phyloP scores from a whole-genome alignment of 2,797 vertebrate genomes.

The Hemibagrus guttatus region DNA sequence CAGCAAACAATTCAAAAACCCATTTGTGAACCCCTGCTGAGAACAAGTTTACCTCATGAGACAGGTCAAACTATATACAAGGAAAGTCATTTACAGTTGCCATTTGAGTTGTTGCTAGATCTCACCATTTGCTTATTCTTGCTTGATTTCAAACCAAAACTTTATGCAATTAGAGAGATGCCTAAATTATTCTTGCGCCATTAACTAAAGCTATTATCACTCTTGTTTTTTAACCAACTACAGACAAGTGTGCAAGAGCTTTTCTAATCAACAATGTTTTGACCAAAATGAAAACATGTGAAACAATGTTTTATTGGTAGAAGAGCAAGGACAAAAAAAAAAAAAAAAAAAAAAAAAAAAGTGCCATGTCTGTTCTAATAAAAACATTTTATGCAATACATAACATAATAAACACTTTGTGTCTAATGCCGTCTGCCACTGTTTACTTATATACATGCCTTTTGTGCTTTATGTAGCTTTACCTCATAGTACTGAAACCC shows the following conservation, averaged over 20 bases:
- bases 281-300: background rate
- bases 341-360: background rate
- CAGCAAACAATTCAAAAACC: slow-evolving; percentile 54
- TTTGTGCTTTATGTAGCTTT: background rate
- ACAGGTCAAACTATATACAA: slow-evolving; percentile 52
- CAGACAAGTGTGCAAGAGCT: background rate
- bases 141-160: slow-evolving; percentile 39
- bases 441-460: background rate
- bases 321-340: background rate
- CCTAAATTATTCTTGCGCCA: background rate
- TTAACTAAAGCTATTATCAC: background rate
- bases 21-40: slow-evolving; percentile 54
- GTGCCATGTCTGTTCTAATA: background rate
- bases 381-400: background rate
- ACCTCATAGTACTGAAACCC: background rate
- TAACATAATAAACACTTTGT: background rate
- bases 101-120: slow-evolving; percentile 41
- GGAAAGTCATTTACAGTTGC: slow-evolving; percentile 53
- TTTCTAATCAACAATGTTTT: background rate
- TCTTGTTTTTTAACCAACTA: background rate
- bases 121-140: slow-evolving; percentile 29
- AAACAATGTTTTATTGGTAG: background rate
- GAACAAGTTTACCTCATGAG: slow-evolving; percentile 50
- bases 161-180: slow-evolving; percentile 8
- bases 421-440: background rate